phyloP scores from a whole-genome alignment of 2,797 vertebrate species.

The Spinus olivaceus region DNA sequence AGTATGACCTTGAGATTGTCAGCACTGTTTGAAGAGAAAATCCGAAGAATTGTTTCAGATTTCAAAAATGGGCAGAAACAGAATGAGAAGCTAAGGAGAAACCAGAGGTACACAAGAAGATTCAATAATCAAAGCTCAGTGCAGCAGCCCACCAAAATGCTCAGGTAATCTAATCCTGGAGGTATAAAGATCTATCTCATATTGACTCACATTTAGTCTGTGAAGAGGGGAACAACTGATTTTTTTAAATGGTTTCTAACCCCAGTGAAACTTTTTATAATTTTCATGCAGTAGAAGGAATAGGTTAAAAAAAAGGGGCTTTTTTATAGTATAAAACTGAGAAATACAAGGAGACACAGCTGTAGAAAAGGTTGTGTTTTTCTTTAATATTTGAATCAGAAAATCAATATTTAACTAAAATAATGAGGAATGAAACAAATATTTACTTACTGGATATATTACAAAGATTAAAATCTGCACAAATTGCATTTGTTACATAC shows the following conservation, averaged over 20 bases:
- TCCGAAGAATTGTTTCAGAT: conserved; percentile 88
- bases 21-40: conserved; percentile 92
- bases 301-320: rapidly evolving
- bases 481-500: rapidly evolving
- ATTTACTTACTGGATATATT: not conserved
- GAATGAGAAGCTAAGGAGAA: conserved; percentile 84
- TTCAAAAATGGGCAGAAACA: conserved; percentile 91
- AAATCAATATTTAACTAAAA: not conserved
- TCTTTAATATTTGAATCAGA: not conserved
- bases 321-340: not conserved
- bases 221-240: not conserved
- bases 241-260: not conserved
- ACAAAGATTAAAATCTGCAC: not conserved
- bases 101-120: conserved; percentile 85
- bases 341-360: not conserved
- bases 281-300: not conserved
- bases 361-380: not conserved
- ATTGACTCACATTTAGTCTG: not conserved
- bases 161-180: conserved; percentile 72
- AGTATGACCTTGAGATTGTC: conserved; percentile 96
- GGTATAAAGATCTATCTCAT: not conserved
- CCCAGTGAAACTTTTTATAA: not conserved
- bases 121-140: conserved; percentile 74
- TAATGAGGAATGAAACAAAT: not conserved
- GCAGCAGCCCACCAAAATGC: conserved; percentile 47